These are phyloP conservation scores for Argynnis bischoffii DNA, from an alignment of 2,888 invertebrate species.

Conservation along the genomic window DNA sequence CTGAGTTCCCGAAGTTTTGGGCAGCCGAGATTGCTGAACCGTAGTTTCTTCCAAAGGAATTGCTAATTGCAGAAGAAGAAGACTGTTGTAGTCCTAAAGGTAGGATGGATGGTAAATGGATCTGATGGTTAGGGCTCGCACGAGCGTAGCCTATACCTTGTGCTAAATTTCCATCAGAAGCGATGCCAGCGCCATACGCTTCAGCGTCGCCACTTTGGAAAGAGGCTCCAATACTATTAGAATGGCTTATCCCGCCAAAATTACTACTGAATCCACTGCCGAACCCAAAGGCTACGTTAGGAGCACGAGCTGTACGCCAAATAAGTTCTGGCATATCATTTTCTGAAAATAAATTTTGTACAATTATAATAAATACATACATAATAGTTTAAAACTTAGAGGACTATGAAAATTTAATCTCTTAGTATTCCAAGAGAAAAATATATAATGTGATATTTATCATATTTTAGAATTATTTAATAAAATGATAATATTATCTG, in stretches of 20 bases:
- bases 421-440: too few species aligned
- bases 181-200: conserved; percentile 63
- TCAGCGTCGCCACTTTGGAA: conserved; percentile 62
- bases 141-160: conserved; percentile 63
- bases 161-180: conserved; percentile 51
- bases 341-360: conserved; percentile 36
- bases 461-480: too few species aligned
- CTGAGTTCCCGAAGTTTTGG: conserved; percentile 55
- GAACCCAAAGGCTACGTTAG: conserved; percentile 66
- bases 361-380: not conserved
- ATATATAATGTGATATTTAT: too few species aligned
- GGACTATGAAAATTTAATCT: too few species aligned
- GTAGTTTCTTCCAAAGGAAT: conserved; percentile 27
- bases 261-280: conserved; percentile 72
- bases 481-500: too few species aligned
- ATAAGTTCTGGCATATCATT: conserved; percentile 26
- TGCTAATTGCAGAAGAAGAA: conserved; percentile 25
- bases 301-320: conserved; percentile 52
- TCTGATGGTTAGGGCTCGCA: conserved; percentile 48
- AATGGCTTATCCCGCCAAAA: conserved; percentile 69
- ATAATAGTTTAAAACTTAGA: too few species aligned
- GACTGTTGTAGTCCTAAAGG: conserved; percentile 33
- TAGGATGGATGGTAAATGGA: conserved; percentile 1
- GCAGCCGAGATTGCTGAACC: conserved; percentile 48
- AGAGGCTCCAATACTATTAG: conserved; percentile 62